phyloP scores from a whole-genome alignment of 2,888 invertebrate species.

The Brachypalpus laphriformis region DNA sequence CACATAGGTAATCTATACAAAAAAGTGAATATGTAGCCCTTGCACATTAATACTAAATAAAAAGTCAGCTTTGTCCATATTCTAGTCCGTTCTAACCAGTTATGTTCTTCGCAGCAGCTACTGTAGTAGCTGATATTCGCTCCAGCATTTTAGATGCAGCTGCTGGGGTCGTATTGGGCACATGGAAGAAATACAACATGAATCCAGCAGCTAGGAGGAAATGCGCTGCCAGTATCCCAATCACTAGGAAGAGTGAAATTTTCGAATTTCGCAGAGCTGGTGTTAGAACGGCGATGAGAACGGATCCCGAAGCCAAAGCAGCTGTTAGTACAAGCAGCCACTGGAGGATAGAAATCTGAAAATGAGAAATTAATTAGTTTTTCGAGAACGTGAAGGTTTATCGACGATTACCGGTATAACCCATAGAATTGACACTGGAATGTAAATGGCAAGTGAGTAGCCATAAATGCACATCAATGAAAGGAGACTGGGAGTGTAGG shows the following conservation, averaged over 20 bases:
- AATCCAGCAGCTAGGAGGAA: conserved; percentile 93
- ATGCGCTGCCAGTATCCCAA: conserved; percentile 89
- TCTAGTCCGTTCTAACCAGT: neutral
- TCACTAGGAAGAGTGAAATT: conserved; percentile 86
- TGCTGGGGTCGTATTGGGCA: conserved; percentile 79
- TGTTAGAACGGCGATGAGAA: conserved; percentile 91
- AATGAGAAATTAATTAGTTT: conserved; percentile 71
- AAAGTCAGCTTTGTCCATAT: neutral
- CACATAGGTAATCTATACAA: neutral
- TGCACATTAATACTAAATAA: neutral
- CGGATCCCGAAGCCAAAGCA: conserved; percentile 92
- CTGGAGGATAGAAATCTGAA: conserved; percentile 88
- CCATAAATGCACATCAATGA: conserved; percentile 97
- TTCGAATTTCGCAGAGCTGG: conserved; percentile 89
- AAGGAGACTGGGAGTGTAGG: conserved; percentile 87
- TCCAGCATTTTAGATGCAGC: conserved; percentile 42
- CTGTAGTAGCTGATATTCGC: conserved; percentile 14
- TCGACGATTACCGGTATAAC: conserved; percentile 87
- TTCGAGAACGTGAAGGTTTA: neutral
- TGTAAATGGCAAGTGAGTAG: conserved; percentile 96
- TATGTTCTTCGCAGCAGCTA: neutral
- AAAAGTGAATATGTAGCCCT: neutral
- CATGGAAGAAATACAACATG: conserved; percentile 92
- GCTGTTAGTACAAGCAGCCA: conserved; percentile 94
- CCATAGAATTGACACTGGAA: conserved; percentile 97